Base-by-base conservation (phyloP, 2,888 invertebrate species). In the Eilema caniola region DNA sequence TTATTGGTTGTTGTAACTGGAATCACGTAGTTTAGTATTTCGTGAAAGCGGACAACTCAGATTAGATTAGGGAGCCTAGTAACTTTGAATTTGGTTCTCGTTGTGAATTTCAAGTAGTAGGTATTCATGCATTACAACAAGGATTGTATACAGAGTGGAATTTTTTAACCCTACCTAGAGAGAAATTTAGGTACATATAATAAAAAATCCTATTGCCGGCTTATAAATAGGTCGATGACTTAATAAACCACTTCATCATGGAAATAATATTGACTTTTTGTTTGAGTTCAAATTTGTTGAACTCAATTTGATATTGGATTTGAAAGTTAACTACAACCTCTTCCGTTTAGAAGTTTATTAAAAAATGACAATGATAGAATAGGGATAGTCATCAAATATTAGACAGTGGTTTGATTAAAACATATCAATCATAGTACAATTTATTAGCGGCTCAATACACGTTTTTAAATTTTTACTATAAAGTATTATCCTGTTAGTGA, bases 1-100 rank as follows among this genome's bases (percentile, higher is more conserved):
- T 90, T 82, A 85, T 79, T 78, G 75, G 71, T 73, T 80, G 76
- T 89, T 89, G 88, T 89, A 83, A 90, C 85, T 80, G 86, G 83
- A 89, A 86, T 89, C 90, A 90, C 90, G 90, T 89, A 76, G 73
- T 71, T 79, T 75, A 79, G 83, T 85, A 86, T 89, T 89, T 87
- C 85, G 85, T 86, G 79, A 79, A 78, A 75, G 77, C 73, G 66
- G 78, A 84, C 83, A 82, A 82, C 81, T 73, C 75, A 75, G 68
- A 80, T 75, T 47, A 53, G 24, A 25, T 63, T 64, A 59, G 3
- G 2, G 20, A 47, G n/a, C 25, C n/a, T n/a, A 11, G 14, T 16
- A 25, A 41, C 24, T 16, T 25, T 33, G 4, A 23, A 62, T n/a
- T 33, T 23, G 23, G 12, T 16, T 20, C 24, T 59, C 62, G 12